These are phyloP conservation scores for Lacanobia wlatinum DNA, from an alignment of 2,888 invertebrate genomes.

Conservation along the genomic window DNA sequence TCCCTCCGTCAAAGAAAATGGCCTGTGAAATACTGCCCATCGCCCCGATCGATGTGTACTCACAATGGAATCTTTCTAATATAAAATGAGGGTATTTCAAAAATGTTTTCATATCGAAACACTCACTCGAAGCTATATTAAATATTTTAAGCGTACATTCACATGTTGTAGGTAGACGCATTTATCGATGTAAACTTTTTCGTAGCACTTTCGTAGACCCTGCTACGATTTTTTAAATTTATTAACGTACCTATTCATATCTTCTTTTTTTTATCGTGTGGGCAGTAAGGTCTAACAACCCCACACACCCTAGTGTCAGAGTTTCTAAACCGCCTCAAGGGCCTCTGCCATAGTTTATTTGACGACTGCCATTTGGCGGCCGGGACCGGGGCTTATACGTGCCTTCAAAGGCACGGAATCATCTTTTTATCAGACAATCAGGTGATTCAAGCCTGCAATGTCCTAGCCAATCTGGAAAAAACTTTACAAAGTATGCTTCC, in stretches of 20 bases:
- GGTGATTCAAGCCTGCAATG: too few relatives aligned
- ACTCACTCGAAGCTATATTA: constrained; percentile 35
- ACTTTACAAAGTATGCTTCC: too few relatives aligned
- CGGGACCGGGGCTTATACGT: too few relatives aligned
- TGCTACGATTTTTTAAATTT: background rate
- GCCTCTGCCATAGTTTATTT: too few relatives aligned
- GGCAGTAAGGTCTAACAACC: too few relatives aligned
- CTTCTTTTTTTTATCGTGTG: too few relatives aligned
- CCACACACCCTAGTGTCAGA: too few relatives aligned
- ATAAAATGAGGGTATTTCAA: constrained; percentile 41
- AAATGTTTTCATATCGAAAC: constrained; percentile 39
- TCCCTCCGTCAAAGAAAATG: constrained; percentile 69
- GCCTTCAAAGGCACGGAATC: too few relatives aligned
- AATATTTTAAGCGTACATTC: constrained; percentile 28
- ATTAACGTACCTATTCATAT: background rate
- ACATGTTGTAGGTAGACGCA: constrained; percentile 23
- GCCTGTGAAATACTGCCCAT: constrained; percentile 65
- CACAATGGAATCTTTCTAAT: constrained; percentile 58
- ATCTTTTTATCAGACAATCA: too few relatives aligned
- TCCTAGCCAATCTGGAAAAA: too few relatives aligned
- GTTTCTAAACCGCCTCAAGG: too few relatives aligned
- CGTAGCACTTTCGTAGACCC: constrained; percentile 30
- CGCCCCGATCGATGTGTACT: constrained; percentile 59
- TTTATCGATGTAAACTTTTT: constrained; percentile 10
- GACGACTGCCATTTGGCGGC: too few relatives aligned